Percentiles rank a stretch among this genome's conserved stretches.
Conservation (phyloP, 2,113 vertebrate species). For the Aix galericulata region DNA sequence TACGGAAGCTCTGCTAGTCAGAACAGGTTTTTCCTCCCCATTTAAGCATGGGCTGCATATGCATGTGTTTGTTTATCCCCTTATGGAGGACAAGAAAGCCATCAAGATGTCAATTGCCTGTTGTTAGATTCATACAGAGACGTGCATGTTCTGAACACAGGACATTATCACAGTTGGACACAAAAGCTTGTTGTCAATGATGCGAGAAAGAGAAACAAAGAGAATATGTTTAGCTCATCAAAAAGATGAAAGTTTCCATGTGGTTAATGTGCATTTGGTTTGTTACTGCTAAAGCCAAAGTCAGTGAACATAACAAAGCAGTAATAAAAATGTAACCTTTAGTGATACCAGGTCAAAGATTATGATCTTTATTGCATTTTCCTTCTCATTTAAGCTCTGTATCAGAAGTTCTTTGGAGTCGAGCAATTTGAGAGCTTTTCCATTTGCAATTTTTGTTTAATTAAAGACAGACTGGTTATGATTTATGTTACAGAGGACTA, state of each 20-base stretch:
- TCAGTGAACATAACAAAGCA: background rate
- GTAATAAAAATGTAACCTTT: constrained; percentile 38
- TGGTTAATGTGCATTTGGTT: constrained; percentile 13
- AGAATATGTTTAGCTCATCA: constrained; percentile 37
- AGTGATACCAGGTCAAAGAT: constrained; percentile 18
- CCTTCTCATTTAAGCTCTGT: constrained; percentile 3
- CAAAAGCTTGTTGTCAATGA: constrained; percentile 44
- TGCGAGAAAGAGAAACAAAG: constrained; percentile 45
- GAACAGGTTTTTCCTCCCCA: background rate
- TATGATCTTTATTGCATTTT: constrained; percentile 18
- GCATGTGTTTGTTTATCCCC: constrained; percentile 29
- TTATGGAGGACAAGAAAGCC: constrained; percentile 31
- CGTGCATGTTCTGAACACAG: constrained; percentile 14
- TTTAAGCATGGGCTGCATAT: background rate
- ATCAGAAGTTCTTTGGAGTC: background rate
- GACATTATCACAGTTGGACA: constrained; percentile 64
- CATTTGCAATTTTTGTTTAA: constrained; percentile 22
- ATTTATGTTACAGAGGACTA: constrained; percentile 47
- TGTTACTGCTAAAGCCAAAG: constrained; percentile 1
- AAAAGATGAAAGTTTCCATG: constrained; percentile 20
- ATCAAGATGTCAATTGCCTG: constrained; percentile 32
- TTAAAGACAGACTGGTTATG: constrained; percentile 13
- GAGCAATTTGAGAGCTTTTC: background rate
- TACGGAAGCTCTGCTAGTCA: background rate
- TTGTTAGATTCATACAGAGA: constrained; percentile 48